Evolutionary conservation across 1,140 invertebrate species (phyloP), one percentile per base, ranked within the genome.

Genomic region (Brachionus sp.): DNA sequence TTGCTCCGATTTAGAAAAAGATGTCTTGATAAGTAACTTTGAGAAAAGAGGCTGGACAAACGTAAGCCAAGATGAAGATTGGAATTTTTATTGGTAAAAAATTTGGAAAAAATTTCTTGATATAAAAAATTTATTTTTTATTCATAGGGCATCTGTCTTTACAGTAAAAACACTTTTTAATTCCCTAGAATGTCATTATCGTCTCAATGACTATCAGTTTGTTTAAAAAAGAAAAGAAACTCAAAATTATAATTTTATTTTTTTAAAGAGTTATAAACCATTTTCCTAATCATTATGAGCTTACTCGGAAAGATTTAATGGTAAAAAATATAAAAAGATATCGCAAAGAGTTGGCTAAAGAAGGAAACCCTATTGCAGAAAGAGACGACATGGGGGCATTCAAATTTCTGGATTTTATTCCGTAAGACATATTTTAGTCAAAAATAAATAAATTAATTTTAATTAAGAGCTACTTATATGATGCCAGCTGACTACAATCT

Each of bases 301-400:
- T 98, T 13, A 95, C 95, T 3, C 90, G 95, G 1, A 98, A 98
- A 89, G 96, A 98, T 90, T 89, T 97, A 23, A 90, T 98, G 82
- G 95, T 97, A 3, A 97, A 96, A 89, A 98, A 98, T 87, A 95
- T 98, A 75, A 97, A 97, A 88, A 90, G 95, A 44, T 97, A 97
- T 88, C 89, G 95, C 39, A 94, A 95, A 86, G 95, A 97, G 86
- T 89, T 97, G 62, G 95, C 97, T 86, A 92, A 93, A 85, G 95
- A 96, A 87, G 94, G 94, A 23, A 95, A 92, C 89, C 92, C 93
- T 0, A 86, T 97, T 53, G 95, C 95, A 0, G 94, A 95, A 87
- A 91, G 92, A 25, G 92, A 93, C 84, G 92, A 92, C 44, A 87
- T 82, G 91, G 92, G 84, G 77, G 86, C 88, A 84, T 90, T 90